Evolutionary conservation across 2,113 vertebrate genomes (phyloP).

Genomic region (Hemichromis elongatus): DNA sequence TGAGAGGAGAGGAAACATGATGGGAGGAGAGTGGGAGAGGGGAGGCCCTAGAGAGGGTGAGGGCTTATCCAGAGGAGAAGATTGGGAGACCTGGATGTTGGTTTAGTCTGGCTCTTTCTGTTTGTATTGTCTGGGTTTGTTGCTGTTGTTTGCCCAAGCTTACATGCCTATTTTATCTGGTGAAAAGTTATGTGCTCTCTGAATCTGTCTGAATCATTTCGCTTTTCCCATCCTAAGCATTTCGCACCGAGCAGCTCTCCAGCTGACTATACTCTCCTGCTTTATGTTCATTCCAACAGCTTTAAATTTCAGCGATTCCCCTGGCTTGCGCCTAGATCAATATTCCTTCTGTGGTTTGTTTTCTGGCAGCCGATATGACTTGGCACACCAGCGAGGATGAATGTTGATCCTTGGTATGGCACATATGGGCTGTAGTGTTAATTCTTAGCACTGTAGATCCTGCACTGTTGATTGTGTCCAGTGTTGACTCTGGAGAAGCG

Average conservation of each 20-base stretch:
- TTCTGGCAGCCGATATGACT: neutral
- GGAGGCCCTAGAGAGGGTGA: neutral
- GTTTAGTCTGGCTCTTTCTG: constrained; percentile 34
- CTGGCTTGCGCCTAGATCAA: neutral
- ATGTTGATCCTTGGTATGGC: constrained; percentile 30
- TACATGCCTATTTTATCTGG: neutral
- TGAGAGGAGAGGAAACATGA: neutral
- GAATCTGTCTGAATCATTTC: neutral
- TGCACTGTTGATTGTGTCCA: constrained; percentile 50
- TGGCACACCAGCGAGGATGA: neutral
- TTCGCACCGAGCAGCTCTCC: neutral
- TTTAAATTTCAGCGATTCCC: neutral
- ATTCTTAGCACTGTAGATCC: constrained; percentile 42
- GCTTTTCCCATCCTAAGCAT: neutral
- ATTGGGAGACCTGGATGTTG: constrained; percentile 35
- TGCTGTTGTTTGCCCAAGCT: constrained; percentile 39
- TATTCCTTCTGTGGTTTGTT: neutral
- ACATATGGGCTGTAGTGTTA: constrained; percentile 43
- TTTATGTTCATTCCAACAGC: neutral
- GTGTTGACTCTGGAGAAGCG: constrained; percentile 64
- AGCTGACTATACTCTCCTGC: neutral
- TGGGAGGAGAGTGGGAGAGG: neutral
- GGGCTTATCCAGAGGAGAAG: constrained; percentile 24
- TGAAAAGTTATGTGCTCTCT: neutral
- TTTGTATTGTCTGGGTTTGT: constrained; percentile 40